Base-by-base conservation (phyloP, 2,113 vertebrate genomes). In the Periophthalmus modestus region DNA sequence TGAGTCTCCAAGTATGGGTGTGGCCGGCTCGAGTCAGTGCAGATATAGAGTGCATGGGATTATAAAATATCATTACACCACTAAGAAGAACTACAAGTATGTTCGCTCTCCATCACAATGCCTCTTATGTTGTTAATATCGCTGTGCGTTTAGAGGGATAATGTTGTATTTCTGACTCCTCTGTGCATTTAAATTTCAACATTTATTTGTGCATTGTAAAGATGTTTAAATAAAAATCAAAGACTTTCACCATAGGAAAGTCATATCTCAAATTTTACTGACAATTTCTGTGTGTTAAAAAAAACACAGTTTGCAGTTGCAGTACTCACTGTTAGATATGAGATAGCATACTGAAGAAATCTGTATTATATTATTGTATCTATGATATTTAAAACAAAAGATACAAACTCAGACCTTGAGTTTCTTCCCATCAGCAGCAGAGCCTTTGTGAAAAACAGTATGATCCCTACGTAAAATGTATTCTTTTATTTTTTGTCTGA, bases 11-110 rank as follows among this genome's bases (percentile, higher is more conserved):
- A 69, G 81, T 71, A 19, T 80, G 82, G 81, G 89, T 57, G 85
- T 82, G 88, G 82, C 80, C 83, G 23, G 72, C 80, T 4, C 9
- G 73, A 76, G 75, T 77, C 61, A 3, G 36, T 1, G 72, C 34
- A 39, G 74, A 83, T 88, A 80, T 14, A 77, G 72, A 50, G 75
- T 72, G 72, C 52, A 21, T 21, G 52, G 88, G 85, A 88, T 88
- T 89, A 84, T 52, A 69, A 75, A 79, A 85, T 82, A 66, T 86
- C 80, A 80, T 91, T 87, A 89, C 85, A 87, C 81, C 80, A 2
- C 54, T 10, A 61, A 83, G 76, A 86, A 67, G 71, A 78, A 86
- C 61, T 75, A 58, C 80, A 76, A 72, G 71, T 76, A 21, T 74
- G 76, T 82, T 82, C 74, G 52, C 48, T 77, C 55, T 16, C 18